Base-by-base conservation (phyloP, 2,888 invertebrate species). In the Tricholauxania praeusta region DNA sequence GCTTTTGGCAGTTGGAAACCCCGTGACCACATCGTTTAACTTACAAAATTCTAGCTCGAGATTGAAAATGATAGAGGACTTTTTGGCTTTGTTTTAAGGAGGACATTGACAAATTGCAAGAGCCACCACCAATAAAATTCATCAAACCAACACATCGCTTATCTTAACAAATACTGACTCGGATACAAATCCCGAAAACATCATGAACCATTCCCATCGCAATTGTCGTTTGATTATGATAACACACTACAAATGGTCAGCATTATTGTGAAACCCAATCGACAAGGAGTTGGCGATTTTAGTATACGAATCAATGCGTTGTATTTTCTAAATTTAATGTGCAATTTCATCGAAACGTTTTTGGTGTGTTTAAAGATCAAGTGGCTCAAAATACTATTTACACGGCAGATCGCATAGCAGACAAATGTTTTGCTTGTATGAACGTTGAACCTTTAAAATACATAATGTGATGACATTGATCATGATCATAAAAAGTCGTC, bases 351-450 rank as follows among this genome's bases (percentile, higher is more conserved):
- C 94, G 94, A 78, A 92, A 93, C 1, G 88, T 96, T 4, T 90
- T 94, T 32, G 93, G 92, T 69, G 94, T 93, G 0, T 97, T 97
- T 85, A 93, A 91, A 80, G 91, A 93, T 52, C 92, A 93, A 80
- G 91, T 95, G 2, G 87, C 90, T 2, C 89, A 90, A 77, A 96
- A 96, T 88, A 91, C 93, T 0, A 85, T 89, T 10, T 92, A 92
- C 81, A 80, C 75, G 22, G 87, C 89, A 72, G 84, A 96, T 93
- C 83, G 95, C 92, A 93, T 93, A 76, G 83, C 92, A 53, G 96
- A 96, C 76, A 89, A 90, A 74, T 97, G 97, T 83, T 94, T 96
- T 77, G 97, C 97, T 1, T 97, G 97, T 83, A 94, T 96, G 93
- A 92, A 93, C 82, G 90, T 89, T 17, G 87, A 87, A 28, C 93